These are phyloP conservation scores for Sciurus vulgaris DNA, from an alignment of 2,797 vertebrate species.

Conservation along the genomic window DNA sequence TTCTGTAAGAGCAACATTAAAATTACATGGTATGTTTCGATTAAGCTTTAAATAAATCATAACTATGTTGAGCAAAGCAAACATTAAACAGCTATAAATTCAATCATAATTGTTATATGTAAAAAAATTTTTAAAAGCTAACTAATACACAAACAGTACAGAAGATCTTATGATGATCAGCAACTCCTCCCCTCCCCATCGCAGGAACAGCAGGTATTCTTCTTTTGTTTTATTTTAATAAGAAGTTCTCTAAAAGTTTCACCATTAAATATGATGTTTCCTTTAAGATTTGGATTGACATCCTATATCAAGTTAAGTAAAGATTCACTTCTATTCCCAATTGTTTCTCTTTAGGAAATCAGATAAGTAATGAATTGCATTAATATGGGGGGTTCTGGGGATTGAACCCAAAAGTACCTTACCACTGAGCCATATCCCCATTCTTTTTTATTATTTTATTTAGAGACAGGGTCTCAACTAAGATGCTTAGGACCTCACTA, in stretches of 20 bases:
- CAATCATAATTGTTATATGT: neutral
- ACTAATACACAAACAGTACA: neutral
- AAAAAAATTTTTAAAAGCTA: constrained; percentile 17
- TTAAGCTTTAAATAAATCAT: constrained; percentile 45
- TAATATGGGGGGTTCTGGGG: neutral
- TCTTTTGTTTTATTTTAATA: constrained; percentile 9
- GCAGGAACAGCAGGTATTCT: neutral
- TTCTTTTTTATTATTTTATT: no score
- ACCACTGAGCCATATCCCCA: no score
- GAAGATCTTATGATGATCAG: neutral
- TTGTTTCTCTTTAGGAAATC: neutral
- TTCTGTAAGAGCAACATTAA: constrained; percentile 6
- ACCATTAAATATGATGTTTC: constrained; percentile 17
- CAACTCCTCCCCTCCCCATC: neutral
- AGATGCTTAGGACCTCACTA: no score
- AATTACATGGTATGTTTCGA: constrained; percentile 2
- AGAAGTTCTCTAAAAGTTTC: neutral
- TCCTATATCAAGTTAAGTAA: neutral
- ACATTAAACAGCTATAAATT: constrained; percentile 8
- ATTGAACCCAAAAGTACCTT: no score
- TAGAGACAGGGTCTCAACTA: no score
- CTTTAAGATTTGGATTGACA: constrained; percentile 23
- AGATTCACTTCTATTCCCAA: neutral
- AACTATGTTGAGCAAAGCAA: neutral
- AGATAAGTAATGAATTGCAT: neutral